Conservation (phyloP, 2,113 vertebrate species). For the Coryphaenoides rupestris region DNA sequence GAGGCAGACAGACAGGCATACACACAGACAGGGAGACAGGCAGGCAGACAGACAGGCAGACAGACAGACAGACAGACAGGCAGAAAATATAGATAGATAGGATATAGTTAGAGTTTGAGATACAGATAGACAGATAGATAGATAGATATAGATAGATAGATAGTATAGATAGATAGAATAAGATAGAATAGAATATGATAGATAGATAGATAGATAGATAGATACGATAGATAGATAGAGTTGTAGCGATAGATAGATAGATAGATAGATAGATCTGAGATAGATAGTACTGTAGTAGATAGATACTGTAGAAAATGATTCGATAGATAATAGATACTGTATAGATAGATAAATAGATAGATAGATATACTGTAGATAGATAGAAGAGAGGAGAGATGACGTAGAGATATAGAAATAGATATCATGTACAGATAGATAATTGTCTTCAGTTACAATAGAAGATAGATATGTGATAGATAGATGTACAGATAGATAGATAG, state of each 20-base stretch:
- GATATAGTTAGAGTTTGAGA: too few relatives aligned
- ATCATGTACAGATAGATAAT: not conserved
- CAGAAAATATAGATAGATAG: too few relatives aligned
- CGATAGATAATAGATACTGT: not conserved
- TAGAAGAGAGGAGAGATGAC: not conserved
- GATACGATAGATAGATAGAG: not conserved
- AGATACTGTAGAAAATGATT: too few relatives aligned
- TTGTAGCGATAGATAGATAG: not conserved
- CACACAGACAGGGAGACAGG: too few relatives aligned
- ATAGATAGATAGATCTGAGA: not conserved
- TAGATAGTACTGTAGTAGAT: not conserved
- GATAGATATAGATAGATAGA: too few relatives aligned
- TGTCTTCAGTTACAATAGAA: conserved; percentile 1
- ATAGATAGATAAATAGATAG: not conserved
- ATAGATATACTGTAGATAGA: not conserved
- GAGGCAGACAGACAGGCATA: too few relatives aligned
- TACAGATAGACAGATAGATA: too few relatives aligned
- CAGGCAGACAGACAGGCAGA: too few relatives aligned
- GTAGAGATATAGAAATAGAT: not conserved
- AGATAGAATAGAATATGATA: not conserved
- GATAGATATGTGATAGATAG: not conserved
- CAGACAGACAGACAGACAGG: too few relatives aligned
- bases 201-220: conserved; percentile 5
- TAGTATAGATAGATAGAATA: too few relatives aligned
- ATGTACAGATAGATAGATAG: too few relatives aligned